Conservation (phyloP, 2,113 vertebrate species). For the Lanius ludovicianus region DNA sequence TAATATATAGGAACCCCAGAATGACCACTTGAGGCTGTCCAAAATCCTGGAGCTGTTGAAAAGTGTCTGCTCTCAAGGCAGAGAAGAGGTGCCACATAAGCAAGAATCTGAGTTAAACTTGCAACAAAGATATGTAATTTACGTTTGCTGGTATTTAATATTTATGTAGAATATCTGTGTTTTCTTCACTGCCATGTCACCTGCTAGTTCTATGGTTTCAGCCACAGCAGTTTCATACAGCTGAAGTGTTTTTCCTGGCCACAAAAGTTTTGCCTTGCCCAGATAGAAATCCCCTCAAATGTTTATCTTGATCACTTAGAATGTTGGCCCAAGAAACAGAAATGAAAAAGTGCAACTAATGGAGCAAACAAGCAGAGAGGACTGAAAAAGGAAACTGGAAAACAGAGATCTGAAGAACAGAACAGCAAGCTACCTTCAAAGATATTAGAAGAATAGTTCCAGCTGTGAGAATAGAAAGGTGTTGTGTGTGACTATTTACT, state of each 20-base stretch:
- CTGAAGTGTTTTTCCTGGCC: constrained; percentile 21
- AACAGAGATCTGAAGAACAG: not conserved
- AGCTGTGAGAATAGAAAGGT: not conserved
- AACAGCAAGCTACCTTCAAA: not conserved
- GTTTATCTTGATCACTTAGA: constrained; percentile 20
- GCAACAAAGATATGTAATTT: not conserved
- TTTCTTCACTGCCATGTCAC: not conserved
- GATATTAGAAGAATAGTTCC: not conserved
- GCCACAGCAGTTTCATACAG: not conserved
- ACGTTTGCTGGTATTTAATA: not conserved
- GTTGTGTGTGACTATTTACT: not conserved
- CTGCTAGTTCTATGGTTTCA: not conserved
- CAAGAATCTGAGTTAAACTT: not conserved
- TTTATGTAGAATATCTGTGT: not conserved
- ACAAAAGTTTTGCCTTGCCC: not conserved
- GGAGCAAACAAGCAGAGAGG: not conserved
- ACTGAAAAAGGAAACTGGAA: not conserved
- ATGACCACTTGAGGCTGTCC: accelerated
- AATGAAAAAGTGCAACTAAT: not conserved
- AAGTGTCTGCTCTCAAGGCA: not conserved
- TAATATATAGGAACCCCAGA: not conserved
- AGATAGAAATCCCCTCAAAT: not conserved
- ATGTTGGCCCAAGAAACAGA: not conserved
- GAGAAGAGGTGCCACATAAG: not conserved
- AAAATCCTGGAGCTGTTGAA: not conserved